Percentiles rank a stretch among this genome's conserved stretches.
Evolutionary conservation across 1,140 invertebrate genomes (phyloP).

Genomic region (Thereuonema tuberculata): DNA sequence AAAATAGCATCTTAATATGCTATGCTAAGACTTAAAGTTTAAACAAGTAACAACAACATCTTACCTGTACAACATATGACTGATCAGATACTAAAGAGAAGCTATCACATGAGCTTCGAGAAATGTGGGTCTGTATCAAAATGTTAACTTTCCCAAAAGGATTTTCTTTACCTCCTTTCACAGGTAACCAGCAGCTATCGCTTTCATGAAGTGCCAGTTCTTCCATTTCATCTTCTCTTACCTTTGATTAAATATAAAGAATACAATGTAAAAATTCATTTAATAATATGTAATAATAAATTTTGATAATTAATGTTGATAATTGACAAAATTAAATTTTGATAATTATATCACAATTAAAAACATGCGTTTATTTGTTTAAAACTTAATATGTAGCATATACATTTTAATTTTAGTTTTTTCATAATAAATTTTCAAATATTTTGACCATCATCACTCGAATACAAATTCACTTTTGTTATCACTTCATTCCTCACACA

Average conservation of each 20-base stretch:
- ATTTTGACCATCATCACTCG: too few species aligned
- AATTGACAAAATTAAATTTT: slow-evolving; percentile 6
- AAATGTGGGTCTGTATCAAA: slow-evolving; percentile 82
- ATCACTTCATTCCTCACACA: too few species aligned
- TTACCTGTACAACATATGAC: slow-evolving; percentile 79
- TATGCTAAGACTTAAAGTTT: too few species aligned
- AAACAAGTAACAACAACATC: too few species aligned
- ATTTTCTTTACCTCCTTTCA: slow-evolving; percentile 71
- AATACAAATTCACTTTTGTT: too few species aligned
- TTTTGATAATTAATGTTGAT: not conserved
- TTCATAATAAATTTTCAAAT: too few species aligned
- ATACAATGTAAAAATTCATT: too few species aligned
- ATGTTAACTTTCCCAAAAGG: slow-evolving; percentile 94
- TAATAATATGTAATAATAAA: not conserved
- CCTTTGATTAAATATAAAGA: slow-evolving; percentile 36
- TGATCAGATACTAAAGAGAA: slow-evolving; percentile 89
- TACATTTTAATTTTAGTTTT: too few species aligned
- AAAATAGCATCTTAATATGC: too few species aligned
- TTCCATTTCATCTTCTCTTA: slow-evolving; percentile 84
- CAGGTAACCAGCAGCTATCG: slow-evolving; percentile 56
- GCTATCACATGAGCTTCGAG: slow-evolving; percentile 56
- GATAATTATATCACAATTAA: too few species aligned
- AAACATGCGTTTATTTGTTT: too few species aligned
- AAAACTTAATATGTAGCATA: too few species aligned
- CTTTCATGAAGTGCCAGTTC: slow-evolving; percentile 64